Percentiles rank a stretch among this genome's conserved stretches.
These are phyloP conservation scores for Caenorhabditis wallacei DNA, from an alignment of 2,888 invertebrate species.

Conservation along the genomic window DNA sequence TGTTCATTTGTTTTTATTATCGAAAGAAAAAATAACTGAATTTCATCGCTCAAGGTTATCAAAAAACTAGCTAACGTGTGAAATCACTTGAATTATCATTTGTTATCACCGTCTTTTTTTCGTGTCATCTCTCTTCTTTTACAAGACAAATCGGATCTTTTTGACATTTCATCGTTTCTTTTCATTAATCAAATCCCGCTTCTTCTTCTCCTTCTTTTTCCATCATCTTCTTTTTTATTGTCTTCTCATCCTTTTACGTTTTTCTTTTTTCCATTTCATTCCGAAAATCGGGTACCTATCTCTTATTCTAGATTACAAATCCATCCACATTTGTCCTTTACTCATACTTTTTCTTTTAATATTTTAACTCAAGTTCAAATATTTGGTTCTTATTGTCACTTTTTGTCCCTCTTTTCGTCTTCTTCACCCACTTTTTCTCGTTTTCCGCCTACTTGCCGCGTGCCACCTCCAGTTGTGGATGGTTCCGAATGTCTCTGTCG, in stretches of 20 bases:
- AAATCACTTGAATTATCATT: slow-evolving; percentile 34
- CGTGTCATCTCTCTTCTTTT: slow-evolving; percentile 1
- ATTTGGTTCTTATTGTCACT: neutral
- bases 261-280: slow-evolving; percentile 21
- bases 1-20: too few species aligned
- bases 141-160: slow-evolving; percentile 48
- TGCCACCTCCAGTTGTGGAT: slow-evolving; percentile 48
- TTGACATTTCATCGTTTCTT: slow-evolving; percentile 44
- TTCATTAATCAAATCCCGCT: slow-evolving; percentile 50
- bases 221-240: slow-evolving; percentile 32
- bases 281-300: slow-evolving; percentile 15
- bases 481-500: slow-evolving; percentile 85
- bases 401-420: neutral
- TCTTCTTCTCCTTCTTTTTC: slow-evolving; percentile 25
- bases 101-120: slow-evolving; percentile 28
- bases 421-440: neutral
- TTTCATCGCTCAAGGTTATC: too few species aligned
- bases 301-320: neutral
- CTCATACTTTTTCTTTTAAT: slow-evolving; percentile 78
- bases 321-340: neutral
- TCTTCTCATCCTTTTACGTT: slow-evolving; percentile 24
- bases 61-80: slow-evolving; percentile 23
- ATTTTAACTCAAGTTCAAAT: too few species aligned
- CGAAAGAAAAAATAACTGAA: too few species aligned
- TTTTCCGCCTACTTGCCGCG: slow-evolving; percentile 21